Percentiles rank a stretch among this genome's conserved stretches.
Evolutionary conservation across 2,797 vertebrate genomes (phyloP).

Genomic region (Macropodus opercularis): DNA sequence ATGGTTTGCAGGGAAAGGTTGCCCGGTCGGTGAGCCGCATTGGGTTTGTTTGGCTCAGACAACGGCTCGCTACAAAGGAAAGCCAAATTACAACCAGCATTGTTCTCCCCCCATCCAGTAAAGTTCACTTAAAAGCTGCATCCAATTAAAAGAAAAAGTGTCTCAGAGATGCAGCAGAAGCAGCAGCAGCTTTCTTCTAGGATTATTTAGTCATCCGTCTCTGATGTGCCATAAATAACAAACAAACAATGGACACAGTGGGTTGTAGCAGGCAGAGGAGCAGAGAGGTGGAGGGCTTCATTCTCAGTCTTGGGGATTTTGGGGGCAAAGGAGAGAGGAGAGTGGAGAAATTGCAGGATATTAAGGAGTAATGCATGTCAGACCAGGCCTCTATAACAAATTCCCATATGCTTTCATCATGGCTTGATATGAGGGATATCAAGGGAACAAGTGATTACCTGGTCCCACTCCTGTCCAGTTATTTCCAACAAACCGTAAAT

Average conservation of each 20-base stretch:
- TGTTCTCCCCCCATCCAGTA: conserved; percentile 45
- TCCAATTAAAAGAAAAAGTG: conserved; percentile 73
- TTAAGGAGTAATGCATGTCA: conserved; percentile 78
- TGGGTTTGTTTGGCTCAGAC: conserved; percentile 71
- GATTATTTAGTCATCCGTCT: conserved; percentile 63
- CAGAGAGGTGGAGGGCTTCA: conserved; percentile 50
- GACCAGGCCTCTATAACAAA: conserved; percentile 65
- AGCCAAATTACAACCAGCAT: conserved; percentile 68
- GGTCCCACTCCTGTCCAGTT: conserved; percentile 71
- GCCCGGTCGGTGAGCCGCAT: conserved; percentile 56
- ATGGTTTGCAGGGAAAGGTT: conserved; percentile 67
- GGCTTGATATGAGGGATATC: conserved; percentile 75
- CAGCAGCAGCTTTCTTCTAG: conserved; percentile 58
- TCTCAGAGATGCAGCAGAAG: conserved; percentile 56
- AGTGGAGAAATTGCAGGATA: conserved; percentile 69
- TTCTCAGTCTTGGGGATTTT: conserved; percentile 54
- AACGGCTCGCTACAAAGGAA: conserved; percentile 74
- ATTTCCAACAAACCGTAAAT: conserved; percentile 72
- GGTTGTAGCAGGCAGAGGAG: conserved; percentile 51
- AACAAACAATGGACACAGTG: conserved; percentile 68
- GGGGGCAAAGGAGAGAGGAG: conserved; percentile 53
- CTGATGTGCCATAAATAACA: conserved; percentile 58
- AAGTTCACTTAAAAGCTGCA: conserved; percentile 68
- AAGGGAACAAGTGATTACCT: conserved; percentile 78
- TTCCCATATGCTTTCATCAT: conserved; percentile 79